A percentile compares a stretch with the other conserved stretches of the same genome.
Conservation (phyloP, 2,888 invertebrate genomes). For the Watsonalla cultraria region DNA sequence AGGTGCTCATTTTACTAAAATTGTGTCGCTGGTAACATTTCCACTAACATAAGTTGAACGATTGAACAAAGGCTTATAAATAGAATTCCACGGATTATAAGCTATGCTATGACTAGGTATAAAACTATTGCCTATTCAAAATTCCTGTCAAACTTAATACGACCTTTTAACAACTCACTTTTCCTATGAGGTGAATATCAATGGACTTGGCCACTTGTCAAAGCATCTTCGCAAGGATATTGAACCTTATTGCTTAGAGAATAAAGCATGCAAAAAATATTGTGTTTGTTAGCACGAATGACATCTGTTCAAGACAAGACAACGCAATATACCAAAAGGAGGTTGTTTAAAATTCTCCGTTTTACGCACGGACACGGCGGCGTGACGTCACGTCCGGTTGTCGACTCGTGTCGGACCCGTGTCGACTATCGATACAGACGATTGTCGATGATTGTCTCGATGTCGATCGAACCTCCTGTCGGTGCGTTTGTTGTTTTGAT, state of each 20-base stretch:
- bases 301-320: constrained; percentile 63
- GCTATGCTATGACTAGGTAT: constrained; percentile 19
- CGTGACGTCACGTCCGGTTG: constrained; percentile 72
- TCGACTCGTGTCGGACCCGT: constrained; percentile 35
- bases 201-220: constrained; percentile 34
- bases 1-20: neutral
- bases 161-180: constrained; percentile 61
- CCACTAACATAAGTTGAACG: neutral
- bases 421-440: constrained; percentile 42
- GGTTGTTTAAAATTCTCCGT: constrained; percentile 75
- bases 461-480: constrained; percentile 70
- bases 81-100: constrained; percentile 36
- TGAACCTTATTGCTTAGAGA: constrained; percentile 38
- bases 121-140: constrained; percentile 40
- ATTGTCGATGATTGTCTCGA: constrained; percentile 59
- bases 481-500: constrained; percentile 69
- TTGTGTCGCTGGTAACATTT: neutral
- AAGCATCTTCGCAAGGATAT: constrained; percentile 19
- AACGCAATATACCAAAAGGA: constrained; percentile 62
- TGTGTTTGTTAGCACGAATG: constrained; percentile 52
- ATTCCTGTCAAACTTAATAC: constrained; percentile 58
- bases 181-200: constrained; percentile 65
- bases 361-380: constrained; percentile 54
- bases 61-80: constrained; percentile 29
- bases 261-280: constrained; percentile 36